Evolutionary conservation across 2,113 vertebrate species (phyloP).

Genomic region (Nothobranchius furzeri): DNA sequence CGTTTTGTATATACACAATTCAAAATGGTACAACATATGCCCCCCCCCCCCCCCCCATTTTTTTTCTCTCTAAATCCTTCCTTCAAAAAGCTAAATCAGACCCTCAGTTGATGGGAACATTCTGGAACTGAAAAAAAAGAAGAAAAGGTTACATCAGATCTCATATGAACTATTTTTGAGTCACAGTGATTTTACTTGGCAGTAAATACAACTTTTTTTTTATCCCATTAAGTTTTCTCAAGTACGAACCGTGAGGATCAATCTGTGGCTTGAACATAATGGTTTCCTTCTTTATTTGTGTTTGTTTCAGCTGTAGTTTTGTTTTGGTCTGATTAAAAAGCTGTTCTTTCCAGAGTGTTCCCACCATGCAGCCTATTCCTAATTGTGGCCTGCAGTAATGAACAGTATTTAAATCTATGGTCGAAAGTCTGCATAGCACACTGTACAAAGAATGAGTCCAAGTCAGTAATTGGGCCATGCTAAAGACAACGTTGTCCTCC

Average conservation of each 20-base stretch:
- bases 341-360: constrained; percentile 63
- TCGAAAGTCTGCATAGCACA: constrained; percentile 69
- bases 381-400: constrained; percentile 45
- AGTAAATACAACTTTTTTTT: constrained; percentile 22
- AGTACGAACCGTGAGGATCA: constrained; percentile 8
- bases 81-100: constrained; percentile 27
- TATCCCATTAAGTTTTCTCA: constrained; percentile 14
- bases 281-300: neutral
- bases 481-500: constrained; percentile 77
- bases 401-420: constrained; percentile 47
- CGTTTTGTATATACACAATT: constrained; percentile 67
- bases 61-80: constrained; percentile 17
- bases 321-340: constrained; percentile 1
- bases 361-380: constrained; percentile 24
- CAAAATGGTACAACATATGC: constrained; percentile 45
- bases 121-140: constrained; percentile 51
- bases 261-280: constrained; percentile 3
- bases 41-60: neutral
- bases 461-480: constrained; percentile 54
- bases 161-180: constrained; percentile 24
- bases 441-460: constrained; percentile 67
- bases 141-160: neutral
- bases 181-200: constrained; percentile 65
- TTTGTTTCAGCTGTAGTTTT: neutral
- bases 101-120: constrained; percentile 45